Evolutionary conservation across 2,113 vertebrate species (phyloP).

Genomic region (Ploceus nigricollis): DNA sequence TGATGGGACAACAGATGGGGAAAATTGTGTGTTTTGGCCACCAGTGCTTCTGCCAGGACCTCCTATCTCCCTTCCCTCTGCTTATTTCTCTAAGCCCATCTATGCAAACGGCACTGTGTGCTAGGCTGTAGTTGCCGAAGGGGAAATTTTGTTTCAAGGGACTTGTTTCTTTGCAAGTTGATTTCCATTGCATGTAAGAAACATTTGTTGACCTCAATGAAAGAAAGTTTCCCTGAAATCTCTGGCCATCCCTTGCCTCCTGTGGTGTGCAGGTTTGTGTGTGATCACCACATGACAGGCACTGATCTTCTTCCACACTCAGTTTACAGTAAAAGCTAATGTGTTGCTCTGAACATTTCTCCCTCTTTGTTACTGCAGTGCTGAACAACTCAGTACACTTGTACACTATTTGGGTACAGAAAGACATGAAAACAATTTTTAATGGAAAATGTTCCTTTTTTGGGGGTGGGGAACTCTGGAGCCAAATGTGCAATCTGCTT

Average conservation of each 20-base stretch:
- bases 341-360: neutral
- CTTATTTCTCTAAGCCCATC: neutral
- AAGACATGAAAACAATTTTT: neutral
- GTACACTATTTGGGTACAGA: neutral
- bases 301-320: neutral
- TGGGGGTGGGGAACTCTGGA: accelerated
- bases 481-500: neutral
- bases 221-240: neutral
- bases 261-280: neutral
- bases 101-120: neutral
- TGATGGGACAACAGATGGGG: neutral
- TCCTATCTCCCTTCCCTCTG: neutral
- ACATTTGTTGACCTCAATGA: neutral
- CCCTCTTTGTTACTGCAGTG: neutral
- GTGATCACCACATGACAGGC: neutral
- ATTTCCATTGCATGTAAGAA: neutral
- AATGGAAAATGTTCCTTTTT: neutral
- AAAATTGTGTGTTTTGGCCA: neutral
- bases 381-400: neutral
- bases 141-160: conserved; percentile 7
- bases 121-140: neutral
- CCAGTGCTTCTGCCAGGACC: neutral
- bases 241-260: neutral
- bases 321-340: neutral
- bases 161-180: neutral